These are phyloP conservation scores for Anisognathus igniventris DNA, from an alignment of 2,797 vertebrate species.

Conservation along the genomic window DNA sequence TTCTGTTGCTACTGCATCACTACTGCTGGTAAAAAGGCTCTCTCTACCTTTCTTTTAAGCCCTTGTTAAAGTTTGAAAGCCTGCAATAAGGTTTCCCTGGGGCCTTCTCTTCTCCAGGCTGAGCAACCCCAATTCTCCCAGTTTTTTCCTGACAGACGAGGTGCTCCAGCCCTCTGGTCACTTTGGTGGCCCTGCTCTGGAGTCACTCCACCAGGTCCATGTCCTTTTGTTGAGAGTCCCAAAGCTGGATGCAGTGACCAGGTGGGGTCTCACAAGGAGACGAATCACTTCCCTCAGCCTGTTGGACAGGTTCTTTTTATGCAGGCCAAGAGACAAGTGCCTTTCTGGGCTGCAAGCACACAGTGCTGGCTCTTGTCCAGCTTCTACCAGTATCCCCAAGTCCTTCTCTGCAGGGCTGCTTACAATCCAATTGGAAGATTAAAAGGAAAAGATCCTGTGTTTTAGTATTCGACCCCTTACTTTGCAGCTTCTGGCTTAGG, in stretches of 20 bases:
- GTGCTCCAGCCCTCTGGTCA: not conserved
- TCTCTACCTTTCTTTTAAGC: not conserved
- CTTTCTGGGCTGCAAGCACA: not conserved
- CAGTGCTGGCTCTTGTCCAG: not conserved
- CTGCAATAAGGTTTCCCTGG: rapidly evolving
- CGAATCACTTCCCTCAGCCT: rapidly evolving
- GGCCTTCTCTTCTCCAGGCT: not conserved
- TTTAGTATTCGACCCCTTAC: not conserved
- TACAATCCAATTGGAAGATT: not conserved
- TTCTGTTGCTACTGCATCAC: not conserved
- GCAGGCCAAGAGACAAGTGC: not conserved
- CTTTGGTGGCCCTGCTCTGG: not conserved
- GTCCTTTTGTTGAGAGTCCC: not conserved
- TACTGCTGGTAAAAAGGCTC: not conserved
- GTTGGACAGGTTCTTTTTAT: not conserved
- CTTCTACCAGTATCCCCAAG: not conserved
- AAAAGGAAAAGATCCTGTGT: not conserved
- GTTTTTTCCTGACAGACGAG: not conserved
- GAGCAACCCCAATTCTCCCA: not conserved
- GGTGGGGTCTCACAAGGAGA: not conserved
- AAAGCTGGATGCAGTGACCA: not conserved
- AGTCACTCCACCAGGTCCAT: not conserved
- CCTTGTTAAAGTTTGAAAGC: not conserved
- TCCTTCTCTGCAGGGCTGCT: not conserved
- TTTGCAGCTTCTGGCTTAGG: not conserved